Evolutionary conservation across 2,797 vertebrate genomes (phyloP).

Genomic region (Poeciliopsis gracilis): DNA sequence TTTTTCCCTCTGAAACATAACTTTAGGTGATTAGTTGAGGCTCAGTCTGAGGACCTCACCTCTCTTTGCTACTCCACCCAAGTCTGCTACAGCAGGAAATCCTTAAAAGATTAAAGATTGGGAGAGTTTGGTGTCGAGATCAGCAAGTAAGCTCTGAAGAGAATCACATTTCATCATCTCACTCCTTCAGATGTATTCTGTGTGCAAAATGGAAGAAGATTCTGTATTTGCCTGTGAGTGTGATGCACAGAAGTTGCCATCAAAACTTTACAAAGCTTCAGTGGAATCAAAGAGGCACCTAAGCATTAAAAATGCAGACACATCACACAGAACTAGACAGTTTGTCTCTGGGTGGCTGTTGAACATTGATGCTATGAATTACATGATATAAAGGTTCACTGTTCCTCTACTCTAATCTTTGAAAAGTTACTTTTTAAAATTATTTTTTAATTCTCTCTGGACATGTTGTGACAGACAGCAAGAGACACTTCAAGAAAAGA

Average conservation of each 20-base stretch:
- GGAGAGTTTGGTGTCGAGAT: not conserved
- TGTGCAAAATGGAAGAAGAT: constrained; percentile 1
- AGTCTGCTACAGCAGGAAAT: not conserved
- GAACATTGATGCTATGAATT: not conserved
- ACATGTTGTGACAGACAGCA: not conserved
- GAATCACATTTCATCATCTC: not conserved
- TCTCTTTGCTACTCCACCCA: not conserved
- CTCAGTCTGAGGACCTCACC: not conserved
- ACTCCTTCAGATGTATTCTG: not conserved
- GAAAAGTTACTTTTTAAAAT: not conserved
- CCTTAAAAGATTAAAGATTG: not conserved
- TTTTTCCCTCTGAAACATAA: not conserved
- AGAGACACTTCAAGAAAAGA: not conserved
- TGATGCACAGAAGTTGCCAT: constrained; percentile 1
- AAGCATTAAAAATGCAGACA: not conserved
- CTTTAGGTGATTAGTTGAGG: not conserved
- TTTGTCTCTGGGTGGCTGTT: not conserved
- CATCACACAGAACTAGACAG: constrained; percentile 1
- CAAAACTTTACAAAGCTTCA: not conserved
- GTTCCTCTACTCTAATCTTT: not conserved
- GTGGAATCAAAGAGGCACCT: constrained; percentile 3
- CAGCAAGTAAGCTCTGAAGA: not conserved
- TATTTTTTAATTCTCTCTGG: not conserved
- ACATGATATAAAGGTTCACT: not conserved
- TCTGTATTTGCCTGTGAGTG: not conserved